Conservation (phyloP, 1,140 invertebrate genomes). For the Nymphalis io region DNA sequence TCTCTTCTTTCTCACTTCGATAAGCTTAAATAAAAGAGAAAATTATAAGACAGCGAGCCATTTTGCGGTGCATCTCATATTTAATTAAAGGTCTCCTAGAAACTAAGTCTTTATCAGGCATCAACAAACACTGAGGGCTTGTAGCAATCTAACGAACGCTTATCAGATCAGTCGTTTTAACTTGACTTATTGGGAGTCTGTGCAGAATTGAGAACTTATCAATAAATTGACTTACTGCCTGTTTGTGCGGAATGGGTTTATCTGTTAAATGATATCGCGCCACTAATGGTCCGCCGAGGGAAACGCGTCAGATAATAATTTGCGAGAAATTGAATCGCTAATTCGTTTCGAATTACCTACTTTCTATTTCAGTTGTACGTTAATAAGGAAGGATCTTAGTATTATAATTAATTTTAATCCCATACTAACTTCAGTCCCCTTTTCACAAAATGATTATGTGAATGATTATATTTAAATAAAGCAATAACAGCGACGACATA, state of each 20-base stretch:
- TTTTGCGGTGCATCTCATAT: not conserved
- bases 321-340: not conserved
- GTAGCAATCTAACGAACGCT: slow-evolving; percentile 19
- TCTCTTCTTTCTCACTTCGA: too few species aligned
- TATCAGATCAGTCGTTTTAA: slow-evolving; percentile 20
- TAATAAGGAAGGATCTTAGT: not conserved
- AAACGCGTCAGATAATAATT: not conserved
- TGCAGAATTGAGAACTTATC: slow-evolving; percentile 16
- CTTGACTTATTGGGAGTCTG: not conserved
- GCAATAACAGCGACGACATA: too few species aligned
- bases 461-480: too few species aligned
- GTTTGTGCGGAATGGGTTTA: slow-evolving; percentile 14
- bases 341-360: not conserved
- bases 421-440: too few species aligned
- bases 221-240: slow-evolving; percentile 26
- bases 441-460: too few species aligned
- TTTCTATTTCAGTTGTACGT: not conserved
- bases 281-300: slow-evolving; percentile 2
- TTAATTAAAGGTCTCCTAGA: slow-evolving; percentile 1
- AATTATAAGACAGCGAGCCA: not conserved
- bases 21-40: too few species aligned
- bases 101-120: slow-evolving; percentile 1
- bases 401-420: too few species aligned
- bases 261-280: slow-evolving; percentile 23
- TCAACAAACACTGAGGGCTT: slow-evolving; percentile 10